Conservation (phyloP, 2,888 invertebrate genomes). For the Mellilla xanthometata region DNA sequence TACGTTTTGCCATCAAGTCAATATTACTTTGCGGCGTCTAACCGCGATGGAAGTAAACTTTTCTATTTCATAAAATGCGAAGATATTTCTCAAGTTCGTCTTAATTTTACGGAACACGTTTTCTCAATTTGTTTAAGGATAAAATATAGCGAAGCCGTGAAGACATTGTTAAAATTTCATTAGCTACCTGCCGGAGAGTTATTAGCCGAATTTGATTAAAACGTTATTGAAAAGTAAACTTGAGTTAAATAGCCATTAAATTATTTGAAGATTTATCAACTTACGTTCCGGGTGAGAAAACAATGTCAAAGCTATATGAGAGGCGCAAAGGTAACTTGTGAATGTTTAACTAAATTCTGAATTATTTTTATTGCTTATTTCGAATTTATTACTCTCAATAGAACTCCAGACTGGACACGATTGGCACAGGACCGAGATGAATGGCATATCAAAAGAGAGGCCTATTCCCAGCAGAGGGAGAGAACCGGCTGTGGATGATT, state of each 20-base stretch:
- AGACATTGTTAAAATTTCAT: constrained; percentile 36
- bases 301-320: too few species aligned
- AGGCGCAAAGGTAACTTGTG: too few species aligned
- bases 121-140: constrained; percentile 34
- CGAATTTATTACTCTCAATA: too few species aligned
- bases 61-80: constrained; percentile 26
- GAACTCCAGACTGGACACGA: too few species aligned
- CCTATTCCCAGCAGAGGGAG: too few species aligned
- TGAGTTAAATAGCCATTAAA: neutral
- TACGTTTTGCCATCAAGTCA: constrained; percentile 9
- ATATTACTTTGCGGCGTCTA: constrained; percentile 7
- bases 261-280: too few species aligned
- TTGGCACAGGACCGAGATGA: too few species aligned
- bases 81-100: constrained; percentile 30
- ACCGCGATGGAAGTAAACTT: constrained; percentile 17
- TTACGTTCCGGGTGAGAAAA: too few species aligned
- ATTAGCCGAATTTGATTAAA: constrained; percentile 30
- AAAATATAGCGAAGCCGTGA: constrained; percentile 35
- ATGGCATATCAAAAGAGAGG: too few species aligned
- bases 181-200: constrained; percentile 30
- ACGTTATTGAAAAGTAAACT: constrained; percentile 8
- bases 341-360: too few species aligned
- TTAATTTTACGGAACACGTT: constrained; percentile 33
- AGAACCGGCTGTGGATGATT: too few species aligned
- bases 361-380: too few species aligned